Evolutionary conservation across 2,113 vertebrate species (phyloP).

Genomic region (Chinchilla lanigera): DNA sequence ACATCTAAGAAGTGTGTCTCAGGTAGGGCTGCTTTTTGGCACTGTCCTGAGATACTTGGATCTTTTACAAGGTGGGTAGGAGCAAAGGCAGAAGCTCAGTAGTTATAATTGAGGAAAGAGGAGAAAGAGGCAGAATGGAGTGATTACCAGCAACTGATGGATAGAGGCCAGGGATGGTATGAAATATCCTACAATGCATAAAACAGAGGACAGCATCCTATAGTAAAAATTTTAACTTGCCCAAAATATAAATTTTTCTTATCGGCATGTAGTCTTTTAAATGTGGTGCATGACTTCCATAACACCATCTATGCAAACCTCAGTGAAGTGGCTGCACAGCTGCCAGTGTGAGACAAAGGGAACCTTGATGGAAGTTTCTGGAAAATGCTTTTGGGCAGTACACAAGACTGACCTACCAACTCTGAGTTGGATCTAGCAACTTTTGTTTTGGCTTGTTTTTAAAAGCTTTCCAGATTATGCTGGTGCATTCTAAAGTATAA

Average conservation of each 20-base stretch:
- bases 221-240: neutral
- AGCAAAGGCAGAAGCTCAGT: neutral
- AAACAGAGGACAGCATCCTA: neutral
- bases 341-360: neutral
- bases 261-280: neutral
- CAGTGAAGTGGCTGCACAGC: neutral
- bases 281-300: neutral
- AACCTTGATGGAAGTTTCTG: neutral
- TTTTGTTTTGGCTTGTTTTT: no score
- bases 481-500: neutral
- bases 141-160: neutral
- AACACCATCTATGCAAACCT: neutral
- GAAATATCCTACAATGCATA: neutral
- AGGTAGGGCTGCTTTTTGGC: neutral
- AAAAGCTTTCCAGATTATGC: neutral
- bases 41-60: neutral
- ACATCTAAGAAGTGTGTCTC: neutral
- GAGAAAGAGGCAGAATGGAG: neutral
- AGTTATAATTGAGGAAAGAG: neutral
- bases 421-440: neutral
- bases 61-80: neutral
- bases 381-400: neutral
- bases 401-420: constrained; percentile 4
- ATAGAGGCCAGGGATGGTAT: neutral
- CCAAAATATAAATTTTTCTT: neutral